These are phyloP conservation scores for Colaptes auratus DNA, from an alignment of 2,113 vertebrate species.

Conservation along the genomic window DNA sequence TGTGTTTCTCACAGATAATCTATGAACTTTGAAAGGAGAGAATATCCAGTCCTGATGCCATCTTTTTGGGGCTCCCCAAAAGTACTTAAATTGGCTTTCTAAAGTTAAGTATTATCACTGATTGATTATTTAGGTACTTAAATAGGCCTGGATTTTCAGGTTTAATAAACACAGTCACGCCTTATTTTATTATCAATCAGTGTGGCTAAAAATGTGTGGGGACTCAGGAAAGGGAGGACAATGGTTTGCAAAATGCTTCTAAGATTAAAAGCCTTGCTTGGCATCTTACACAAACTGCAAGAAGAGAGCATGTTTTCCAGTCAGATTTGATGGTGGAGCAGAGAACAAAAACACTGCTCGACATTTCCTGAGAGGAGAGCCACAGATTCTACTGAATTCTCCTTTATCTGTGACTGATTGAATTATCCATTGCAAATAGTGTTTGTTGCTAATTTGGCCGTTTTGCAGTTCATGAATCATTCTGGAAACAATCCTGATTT, in stretches of 20 bases:
- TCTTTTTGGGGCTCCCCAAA: neutral
- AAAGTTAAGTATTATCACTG: neutral
- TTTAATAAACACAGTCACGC: neutral
- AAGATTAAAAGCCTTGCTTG: neutral
- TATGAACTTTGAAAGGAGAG: neutral
- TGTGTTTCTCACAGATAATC: neutral
- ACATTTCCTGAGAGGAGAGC: neutral
- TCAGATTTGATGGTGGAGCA: neutral
- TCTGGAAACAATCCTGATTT: slow-evolving; percentile 63
- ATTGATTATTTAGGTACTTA: neutral
- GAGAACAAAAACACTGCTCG: neutral
- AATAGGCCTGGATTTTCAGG: neutral
- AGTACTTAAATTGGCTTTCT: neutral
- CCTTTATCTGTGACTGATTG: slow-evolving; percentile 17
- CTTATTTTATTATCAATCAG: neutral
- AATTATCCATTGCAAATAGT: slow-evolving; percentile 47
- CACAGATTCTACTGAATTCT: slow-evolving; percentile 12
- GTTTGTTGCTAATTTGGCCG: slow-evolving; percentile 59
- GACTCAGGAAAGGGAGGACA: neutral
- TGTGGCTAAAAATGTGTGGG: neutral
- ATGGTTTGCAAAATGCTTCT: neutral
- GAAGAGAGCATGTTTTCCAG: neutral
- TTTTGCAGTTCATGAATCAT: slow-evolving; percentile 59
- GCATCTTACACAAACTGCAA: neutral
- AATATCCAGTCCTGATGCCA: neutral